phyloP scores from a whole-genome alignment of 2,797 vertebrate genomes.

The Pyrocephalus nanus region DNA sequence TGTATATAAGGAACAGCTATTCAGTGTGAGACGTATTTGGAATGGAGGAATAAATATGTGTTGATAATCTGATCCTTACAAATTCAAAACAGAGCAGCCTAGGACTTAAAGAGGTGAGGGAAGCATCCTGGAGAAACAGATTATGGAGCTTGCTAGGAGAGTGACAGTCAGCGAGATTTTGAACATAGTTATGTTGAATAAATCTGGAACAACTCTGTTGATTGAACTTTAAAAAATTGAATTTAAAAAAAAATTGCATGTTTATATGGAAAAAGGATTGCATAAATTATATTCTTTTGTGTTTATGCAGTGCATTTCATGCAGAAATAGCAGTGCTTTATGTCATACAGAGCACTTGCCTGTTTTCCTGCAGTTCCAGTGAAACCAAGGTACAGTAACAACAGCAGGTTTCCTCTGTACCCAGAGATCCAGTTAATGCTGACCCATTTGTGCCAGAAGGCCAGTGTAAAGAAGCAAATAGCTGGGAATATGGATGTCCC shows the following conservation, averaged over 20 bases:
- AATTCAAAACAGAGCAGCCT: constrained; percentile 50
- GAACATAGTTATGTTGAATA: not conserved
- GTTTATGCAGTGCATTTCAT: constrained; percentile 9
- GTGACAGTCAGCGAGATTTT: not conserved
- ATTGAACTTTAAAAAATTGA: no score
- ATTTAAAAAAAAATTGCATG: not conserved
- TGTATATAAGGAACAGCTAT: constrained; percentile 6
- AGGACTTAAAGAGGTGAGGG: constrained; percentile 31
- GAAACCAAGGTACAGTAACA: not conserved
- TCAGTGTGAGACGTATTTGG: not conserved
- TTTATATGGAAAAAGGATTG: not conserved
- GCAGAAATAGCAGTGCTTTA: not conserved
- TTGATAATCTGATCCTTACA: constrained; percentile 26
- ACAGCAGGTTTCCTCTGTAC: not conserved
- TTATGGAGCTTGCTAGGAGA: not conserved
- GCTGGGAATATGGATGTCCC: not conserved
- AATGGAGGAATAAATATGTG: constrained; percentile 25
- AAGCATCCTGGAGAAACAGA: constrained; percentile 13
- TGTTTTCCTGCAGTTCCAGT: not conserved
- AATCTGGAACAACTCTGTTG: constrained; percentile 32
- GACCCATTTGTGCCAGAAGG: not conserved
- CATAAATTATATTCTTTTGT: not conserved
- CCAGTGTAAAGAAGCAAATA: not conserved
- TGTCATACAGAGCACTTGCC: not conserved
- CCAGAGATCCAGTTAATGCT: not conserved